Conservation (phyloP, 35 echinoderm and acorn worm genomes). For the Holothuria glaberrima region DNA sequence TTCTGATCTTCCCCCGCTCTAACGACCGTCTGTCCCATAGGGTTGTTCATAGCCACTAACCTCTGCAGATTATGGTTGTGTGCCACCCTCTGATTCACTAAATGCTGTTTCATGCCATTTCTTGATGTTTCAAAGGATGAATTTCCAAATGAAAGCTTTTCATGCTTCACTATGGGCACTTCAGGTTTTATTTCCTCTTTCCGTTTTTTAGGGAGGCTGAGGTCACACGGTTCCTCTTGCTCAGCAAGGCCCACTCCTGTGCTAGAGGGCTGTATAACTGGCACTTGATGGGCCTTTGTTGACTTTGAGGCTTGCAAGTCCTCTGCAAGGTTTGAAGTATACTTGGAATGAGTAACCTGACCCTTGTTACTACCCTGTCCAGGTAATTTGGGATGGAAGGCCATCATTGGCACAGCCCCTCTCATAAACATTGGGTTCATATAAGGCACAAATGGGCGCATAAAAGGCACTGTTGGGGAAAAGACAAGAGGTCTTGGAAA, state of each 20-base stretch:
- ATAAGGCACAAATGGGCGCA: conserved; percentile 45
- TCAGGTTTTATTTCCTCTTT: conserved; percentile 26
- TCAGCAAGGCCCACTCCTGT: neutral
- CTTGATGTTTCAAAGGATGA: neutral
- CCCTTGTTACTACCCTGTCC: neutral
- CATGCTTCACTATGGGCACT: neutral
- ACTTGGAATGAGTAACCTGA: too few species aligned
- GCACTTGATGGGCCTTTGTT: conserved; percentile 35
- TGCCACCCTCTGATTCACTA: neutral
- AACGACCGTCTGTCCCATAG: neutral
- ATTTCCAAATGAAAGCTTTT: too few species aligned
- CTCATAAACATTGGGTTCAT: conserved; percentile 10
- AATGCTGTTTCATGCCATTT: neutral
- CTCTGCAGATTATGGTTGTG: neutral
- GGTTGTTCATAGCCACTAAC: neutral
- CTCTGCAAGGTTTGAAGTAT: neutral
- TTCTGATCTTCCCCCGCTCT: neutral
- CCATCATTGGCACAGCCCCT: conserved; percentile 19
- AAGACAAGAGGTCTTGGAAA: neutral
- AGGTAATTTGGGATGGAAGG: conserved; percentile 14
- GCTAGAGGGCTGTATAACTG: conserved; percentile 40
- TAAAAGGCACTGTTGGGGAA: conserved; percentile 32
- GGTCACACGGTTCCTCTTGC: conserved; percentile 96
- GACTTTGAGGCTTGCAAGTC: neutral
- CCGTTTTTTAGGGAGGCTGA: conserved; percentile 94